Percentiles rank a stretch among this genome's conserved stretches.
Conservation (phyloP, 64 coral and sea anemone genomes). For the Astreopora myriophthalma region DNA sequence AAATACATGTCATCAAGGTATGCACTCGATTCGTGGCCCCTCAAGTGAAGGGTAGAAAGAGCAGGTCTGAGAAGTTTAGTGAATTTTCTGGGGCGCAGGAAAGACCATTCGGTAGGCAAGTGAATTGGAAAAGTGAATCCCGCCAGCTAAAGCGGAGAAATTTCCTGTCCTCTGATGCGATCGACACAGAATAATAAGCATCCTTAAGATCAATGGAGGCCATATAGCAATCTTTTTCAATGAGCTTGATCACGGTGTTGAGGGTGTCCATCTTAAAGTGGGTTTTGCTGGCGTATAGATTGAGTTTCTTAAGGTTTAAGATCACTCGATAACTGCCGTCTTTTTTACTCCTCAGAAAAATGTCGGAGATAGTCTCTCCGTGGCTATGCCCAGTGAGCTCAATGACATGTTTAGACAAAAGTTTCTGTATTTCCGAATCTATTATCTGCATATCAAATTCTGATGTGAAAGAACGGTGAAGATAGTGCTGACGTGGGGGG, state of each 20-base stretch:
- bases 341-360: conserved; percentile 27
- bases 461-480: not conserved
- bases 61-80: conserved; percentile 58
- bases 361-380: conserved; percentile 29
- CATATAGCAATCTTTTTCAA: conserved; percentile 36
- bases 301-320: conserved; percentile 35
- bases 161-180: not conserved
- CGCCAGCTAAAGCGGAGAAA: conserved; percentile 27
- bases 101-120: conserved; percentile 37
- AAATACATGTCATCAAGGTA: conserved; percentile 59
- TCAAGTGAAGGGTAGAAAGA: conserved; percentile 16
- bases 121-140: conserved; percentile 11
- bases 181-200: conserved; percentile 23
- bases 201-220: conserved; percentile 38
- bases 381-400: conserved; percentile 33
- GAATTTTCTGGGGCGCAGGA: conserved; percentile 29
- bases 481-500: not conserved
- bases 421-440: conserved; percentile 22
- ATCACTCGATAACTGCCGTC: conserved; percentile 30
- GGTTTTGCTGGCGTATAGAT: not conserved
- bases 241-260: not conserved
- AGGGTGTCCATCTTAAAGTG: conserved; percentile 69
- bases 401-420: conserved; percentile 5
- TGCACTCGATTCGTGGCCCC: not conserved
- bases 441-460: not conserved